phyloP scores from a whole-genome alignment of 2,113 vertebrate species.

The Eptesicus fuscus region DNA sequence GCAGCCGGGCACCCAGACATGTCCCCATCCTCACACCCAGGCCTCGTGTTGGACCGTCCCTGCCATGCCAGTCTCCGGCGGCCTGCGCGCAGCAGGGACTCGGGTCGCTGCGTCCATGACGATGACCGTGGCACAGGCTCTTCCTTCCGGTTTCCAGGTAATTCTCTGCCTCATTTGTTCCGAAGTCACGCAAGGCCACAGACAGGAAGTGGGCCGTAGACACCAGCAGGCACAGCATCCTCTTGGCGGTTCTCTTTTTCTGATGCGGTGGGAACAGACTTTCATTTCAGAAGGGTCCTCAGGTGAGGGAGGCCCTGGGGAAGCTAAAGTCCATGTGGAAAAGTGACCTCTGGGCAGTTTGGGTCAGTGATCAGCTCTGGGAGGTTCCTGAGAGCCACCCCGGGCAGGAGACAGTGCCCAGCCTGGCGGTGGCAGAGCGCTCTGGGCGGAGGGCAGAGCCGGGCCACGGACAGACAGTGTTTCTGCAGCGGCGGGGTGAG shows the following conservation, averaged over 20 bases:
- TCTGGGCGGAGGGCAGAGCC: neutral
- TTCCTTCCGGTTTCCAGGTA: constrained; percentile 46
- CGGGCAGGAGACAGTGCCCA: neutral
- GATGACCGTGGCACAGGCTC: neutral
- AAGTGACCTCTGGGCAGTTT: neutral
- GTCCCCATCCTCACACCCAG: neutral
- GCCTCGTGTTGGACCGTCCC: no score
- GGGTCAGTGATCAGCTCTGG: neutral
- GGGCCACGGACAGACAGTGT: no score
- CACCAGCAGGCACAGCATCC: neutral
- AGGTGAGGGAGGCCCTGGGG: neutral
- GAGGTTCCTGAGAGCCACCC: neutral
- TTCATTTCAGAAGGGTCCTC: neutral
- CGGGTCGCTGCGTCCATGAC: neutral
- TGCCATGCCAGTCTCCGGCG: neutral
- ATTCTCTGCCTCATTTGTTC: constrained; percentile 32
- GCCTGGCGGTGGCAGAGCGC: neutral
- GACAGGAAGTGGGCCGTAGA: neutral
- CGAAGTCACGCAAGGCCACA: neutral
- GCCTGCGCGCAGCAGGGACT: neutral
- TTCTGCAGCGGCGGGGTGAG: no score
- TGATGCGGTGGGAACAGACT: neutral
- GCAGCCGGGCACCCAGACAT: neutral
- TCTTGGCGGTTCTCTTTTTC: constrained; percentile 41
- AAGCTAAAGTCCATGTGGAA: neutral